Conservation (phyloP, 2,888 invertebrate species). For the Allolobophora icterica region DNA sequence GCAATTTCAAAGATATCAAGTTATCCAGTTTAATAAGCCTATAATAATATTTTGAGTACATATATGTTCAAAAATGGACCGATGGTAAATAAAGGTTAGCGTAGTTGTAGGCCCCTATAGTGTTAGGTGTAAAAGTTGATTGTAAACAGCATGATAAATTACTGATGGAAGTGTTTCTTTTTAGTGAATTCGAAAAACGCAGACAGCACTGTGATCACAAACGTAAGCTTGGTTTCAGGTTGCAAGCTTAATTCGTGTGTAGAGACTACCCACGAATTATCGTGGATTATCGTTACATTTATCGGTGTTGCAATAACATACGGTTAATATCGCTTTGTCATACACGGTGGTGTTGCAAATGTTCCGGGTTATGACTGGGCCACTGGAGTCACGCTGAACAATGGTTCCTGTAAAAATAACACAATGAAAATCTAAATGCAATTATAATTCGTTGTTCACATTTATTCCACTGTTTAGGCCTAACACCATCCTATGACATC, state of each 20-base stretch:
- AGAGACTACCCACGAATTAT: neutral
- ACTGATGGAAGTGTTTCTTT: neutral
- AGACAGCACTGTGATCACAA: neutral
- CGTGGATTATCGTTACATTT: constrained; percentile 4
- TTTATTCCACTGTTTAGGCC: no score
- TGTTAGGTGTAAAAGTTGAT: no score
- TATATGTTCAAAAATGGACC: no score
- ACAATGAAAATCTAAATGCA: neutral
- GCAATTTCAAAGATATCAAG: no score
- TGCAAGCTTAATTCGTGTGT: neutral
- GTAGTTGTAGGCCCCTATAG: no score
- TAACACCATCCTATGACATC: no score
- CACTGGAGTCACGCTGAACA: neutral
- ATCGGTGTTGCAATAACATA: neutral
- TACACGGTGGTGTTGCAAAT: neutral
- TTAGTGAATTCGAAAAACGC: neutral
- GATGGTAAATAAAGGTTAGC: neutral
- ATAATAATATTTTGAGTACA: neutral
- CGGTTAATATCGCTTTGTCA: neutral
- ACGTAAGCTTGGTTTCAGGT: neutral
- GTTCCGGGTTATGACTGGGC: neutral
- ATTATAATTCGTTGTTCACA: neutral
- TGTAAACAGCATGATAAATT: neutral
- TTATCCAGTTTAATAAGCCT: no score
- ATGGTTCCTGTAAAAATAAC: neutral